A percentile compares a stretch with the other conserved stretches of the same genome.
phyloP scores from a whole-genome alignment of 2,888 invertebrate species.

The Drosophila lacicola region DNA sequence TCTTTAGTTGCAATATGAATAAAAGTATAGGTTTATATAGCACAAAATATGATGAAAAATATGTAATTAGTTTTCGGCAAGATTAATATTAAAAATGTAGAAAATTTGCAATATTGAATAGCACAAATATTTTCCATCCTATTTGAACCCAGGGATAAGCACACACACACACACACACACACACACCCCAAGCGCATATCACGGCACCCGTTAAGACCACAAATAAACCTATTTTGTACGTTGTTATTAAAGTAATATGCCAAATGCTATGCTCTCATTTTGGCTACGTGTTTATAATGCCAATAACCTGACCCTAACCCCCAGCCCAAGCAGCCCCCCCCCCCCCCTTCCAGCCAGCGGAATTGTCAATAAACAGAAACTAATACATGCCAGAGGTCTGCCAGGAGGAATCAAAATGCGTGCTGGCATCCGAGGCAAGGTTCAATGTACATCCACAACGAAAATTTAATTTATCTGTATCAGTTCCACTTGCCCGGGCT shows the following conservation, averaged over 20 bases:
- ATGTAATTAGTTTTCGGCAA: no score
- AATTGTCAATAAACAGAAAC: conserved; percentile 48
- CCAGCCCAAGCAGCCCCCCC: background rate
- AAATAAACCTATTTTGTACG: conserved; percentile 73
- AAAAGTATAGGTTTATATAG: no score
- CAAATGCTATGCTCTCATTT: conserved; percentile 40
- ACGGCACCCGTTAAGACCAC: conserved; percentile 55
- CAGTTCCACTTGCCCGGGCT: conserved; percentile 62
- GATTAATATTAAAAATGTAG: no score
- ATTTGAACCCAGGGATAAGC: no score
- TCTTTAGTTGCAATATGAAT: no score
- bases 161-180: no score
- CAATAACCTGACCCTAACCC: conserved; percentile 54
- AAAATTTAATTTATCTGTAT: conserved; percentile 81
- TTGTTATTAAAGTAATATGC: conserved; percentile 62
- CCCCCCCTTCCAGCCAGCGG: background rate
- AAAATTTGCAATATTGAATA: no score
- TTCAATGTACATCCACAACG: conserved; percentile 51
- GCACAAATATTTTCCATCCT: background rate
- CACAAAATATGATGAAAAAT: no score
- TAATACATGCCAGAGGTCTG: conserved; percentile 41
- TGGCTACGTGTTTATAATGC: conserved; percentile 73
- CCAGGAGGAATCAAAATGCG: conserved; percentile 65
- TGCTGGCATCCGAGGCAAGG: conserved; percentile 68
- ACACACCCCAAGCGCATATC: conserved; percentile 29